A percentile compares a stretch with the other conserved stretches of the same genome.
These are phyloP conservation scores for Nephrotoma guestfalica DNA, from an alignment of 2,888 invertebrate species.

Conservation along the genomic window DNA sequence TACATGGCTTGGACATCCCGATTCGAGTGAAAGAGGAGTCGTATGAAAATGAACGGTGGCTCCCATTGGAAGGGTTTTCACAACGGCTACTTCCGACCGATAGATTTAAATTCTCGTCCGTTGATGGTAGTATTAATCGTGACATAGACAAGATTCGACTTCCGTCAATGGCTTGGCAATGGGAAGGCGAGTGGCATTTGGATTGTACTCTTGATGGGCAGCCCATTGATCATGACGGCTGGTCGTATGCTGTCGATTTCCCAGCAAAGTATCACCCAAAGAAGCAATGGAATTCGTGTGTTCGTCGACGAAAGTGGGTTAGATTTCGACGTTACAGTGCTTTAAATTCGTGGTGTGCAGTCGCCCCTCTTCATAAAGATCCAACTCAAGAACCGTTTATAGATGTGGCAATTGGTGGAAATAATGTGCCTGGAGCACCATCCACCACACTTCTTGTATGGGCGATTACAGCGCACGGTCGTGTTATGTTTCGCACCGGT, in stretches of 20 bases:
- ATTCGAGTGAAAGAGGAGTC: slow-evolving; percentile 81
- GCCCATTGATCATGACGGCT: slow-evolving; percentile 78
- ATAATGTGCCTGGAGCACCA: slow-evolving; percentile 61
- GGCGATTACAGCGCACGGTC: slow-evolving; percentile 84
- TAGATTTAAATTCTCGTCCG: slow-evolving; percentile 70
- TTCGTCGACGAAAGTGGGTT: slow-evolving; percentile 79
- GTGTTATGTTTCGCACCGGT: slow-evolving; percentile 74
- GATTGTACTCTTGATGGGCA: slow-evolving; percentile 75
- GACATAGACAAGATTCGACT: slow-evolving; percentile 67
- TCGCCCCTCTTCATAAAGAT: slow-evolving; percentile 77
- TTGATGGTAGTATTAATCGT: slow-evolving; percentile 65
- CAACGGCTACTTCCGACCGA: slow-evolving; percentile 75
- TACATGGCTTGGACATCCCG: slow-evolving; percentile 78
- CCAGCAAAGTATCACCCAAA: slow-evolving; percentile 65
- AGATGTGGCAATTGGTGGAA: slow-evolving; percentile 78
- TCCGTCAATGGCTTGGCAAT: slow-evolving; percentile 91
- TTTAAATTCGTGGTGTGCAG: slow-evolving; percentile 84
- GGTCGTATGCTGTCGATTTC: slow-evolving; percentile 89
- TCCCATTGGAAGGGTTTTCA: slow-evolving; percentile 78
- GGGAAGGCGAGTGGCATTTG: slow-evolving; percentile 90
- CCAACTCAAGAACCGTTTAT: slow-evolving; percentile 86
- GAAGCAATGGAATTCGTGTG: slow-evolving; percentile 83
- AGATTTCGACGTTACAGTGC: slow-evolving; percentile 76
- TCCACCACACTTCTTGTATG: slow-evolving; percentile 70
- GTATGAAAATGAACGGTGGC: slow-evolving; percentile 88